Conservation (phyloP, 2,888 invertebrate genomes). For the Dilophus febrilis region DNA sequence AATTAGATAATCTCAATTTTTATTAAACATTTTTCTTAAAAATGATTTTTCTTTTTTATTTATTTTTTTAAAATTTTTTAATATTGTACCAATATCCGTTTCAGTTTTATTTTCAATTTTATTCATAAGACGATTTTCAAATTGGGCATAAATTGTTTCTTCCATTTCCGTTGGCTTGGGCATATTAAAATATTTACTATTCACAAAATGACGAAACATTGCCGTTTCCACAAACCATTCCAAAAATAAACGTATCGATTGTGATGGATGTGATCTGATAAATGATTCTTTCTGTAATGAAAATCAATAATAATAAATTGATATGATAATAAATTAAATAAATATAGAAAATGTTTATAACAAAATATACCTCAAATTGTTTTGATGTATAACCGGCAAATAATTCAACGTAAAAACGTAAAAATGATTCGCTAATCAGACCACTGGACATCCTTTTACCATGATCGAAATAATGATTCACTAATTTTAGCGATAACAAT, state of each 20-base stretch:
- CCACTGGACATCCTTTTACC: conserved; percentile 34
- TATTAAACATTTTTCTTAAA: conserved; percentile 3
- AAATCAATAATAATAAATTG: conserved; percentile 10
- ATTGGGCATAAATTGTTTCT: conserved; percentile 12
- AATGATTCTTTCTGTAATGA: conserved; percentile 53
- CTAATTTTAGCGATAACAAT: conserved; percentile 20
- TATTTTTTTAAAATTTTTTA: conserved; percentile 16
- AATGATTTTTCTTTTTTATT: conserved; percentile 17
- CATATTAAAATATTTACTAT: conserved; percentile 4
- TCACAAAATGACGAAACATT: conserved; percentile 56
- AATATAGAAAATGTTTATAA: neutral
- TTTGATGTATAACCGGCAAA: conserved; percentile 44
- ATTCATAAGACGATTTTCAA: conserved; percentile 16
- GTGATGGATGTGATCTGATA: conserved; percentile 42
- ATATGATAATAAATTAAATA: conserved; percentile 4
- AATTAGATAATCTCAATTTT: too few relatives aligned
- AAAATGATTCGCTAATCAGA: conserved; percentile 61
- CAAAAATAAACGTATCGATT: conserved; percentile 53
- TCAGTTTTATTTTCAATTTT: conserved; percentile 15
- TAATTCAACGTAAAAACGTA: conserved; percentile 59
- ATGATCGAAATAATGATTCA: conserved; percentile 16
- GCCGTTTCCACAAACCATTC: conserved; percentile 80
- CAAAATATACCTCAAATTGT: conserved; percentile 4
- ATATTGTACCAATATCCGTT: conserved; percentile 15
- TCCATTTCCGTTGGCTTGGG: neutral